Evolutionary conservation across 2,113 vertebrate species (phyloP).

Genomic region (Oplegnathus fasciatus): DNA sequence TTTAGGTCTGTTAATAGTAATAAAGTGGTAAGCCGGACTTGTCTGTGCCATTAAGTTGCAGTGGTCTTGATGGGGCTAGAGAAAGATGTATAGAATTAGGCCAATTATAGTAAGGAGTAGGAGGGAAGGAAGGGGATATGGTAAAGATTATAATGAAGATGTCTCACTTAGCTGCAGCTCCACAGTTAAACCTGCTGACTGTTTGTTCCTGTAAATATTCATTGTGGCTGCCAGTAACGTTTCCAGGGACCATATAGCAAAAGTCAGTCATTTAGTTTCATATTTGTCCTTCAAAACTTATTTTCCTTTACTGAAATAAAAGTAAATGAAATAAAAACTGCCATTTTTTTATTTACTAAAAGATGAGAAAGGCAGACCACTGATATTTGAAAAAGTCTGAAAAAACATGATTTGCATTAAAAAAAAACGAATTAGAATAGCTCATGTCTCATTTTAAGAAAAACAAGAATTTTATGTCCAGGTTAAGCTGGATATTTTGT

Average conservation of each 20-base stretch:
- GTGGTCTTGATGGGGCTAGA: conserved; percentile 11
- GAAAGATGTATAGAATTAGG: conserved; percentile 32
- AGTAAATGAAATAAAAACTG: background rate
- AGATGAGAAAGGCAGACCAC: background rate
- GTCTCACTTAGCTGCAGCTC: conserved; percentile 34
- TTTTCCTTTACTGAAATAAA: background rate
- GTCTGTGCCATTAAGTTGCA: conserved; percentile 43
- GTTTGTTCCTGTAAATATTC: background rate
- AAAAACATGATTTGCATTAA: no score
- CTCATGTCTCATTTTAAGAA: background rate
- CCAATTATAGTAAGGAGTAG: background rate
- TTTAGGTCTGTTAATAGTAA: conserved; percentile 53
- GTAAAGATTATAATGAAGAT: conserved; percentile 29
- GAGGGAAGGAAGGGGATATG: background rate
- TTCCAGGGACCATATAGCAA: background rate
- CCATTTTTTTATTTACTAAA: background rate
- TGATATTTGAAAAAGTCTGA: background rate
- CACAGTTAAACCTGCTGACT: background rate
- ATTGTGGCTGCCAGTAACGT: background rate
- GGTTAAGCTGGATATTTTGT: conserved; percentile 19
- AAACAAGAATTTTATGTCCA: background rate
- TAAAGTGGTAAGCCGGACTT: conserved; percentile 55
- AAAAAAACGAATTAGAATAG: background rate
- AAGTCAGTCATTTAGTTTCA: background rate
- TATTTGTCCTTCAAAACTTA: background rate